Base-by-base conservation (phyloP, 2,888 invertebrate species). In the Aphidoletes aphidimyza region DNA sequence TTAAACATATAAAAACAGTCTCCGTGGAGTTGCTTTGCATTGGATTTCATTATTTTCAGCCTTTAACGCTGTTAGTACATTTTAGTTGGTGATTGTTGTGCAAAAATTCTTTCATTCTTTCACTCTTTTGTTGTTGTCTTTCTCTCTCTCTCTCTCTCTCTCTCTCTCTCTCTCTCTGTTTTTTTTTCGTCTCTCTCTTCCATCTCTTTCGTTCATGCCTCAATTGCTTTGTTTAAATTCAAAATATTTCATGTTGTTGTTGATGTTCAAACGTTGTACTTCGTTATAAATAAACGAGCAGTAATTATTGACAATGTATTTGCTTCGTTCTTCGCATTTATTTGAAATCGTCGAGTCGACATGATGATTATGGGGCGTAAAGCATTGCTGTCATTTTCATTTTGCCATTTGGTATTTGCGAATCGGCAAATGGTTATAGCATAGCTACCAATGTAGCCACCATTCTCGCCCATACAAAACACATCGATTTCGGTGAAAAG, bases 181-280 rank as follows among this genome's bases (percentile, higher is more conserved):
- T n/a, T n/a, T n/a, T n/a, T n/a, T n/a, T n/a, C n/a, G n/a, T 22
- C 54, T 22, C 22, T 47, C 19, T 2, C 47, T 54, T n/a, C n/a
- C n/a, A n/a, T n/a, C n/a, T n/a, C 54, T 22, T 22, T 54, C 54
- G 54, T 54, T 54, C 54, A 54, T 54, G 54, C 54, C 54, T 54
- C 54, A 54, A 54, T 54, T 54, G 54, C 54, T 54, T 54, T 54
- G 54, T 54, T 54, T 54, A 54, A 54, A 54, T 54, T 54, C 54
- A 54, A 54, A 54, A 22, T 54, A 54, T 54, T 54, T 54, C 54
- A 11, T 22, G 9, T 54, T 47, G 47, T 47, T 19, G 17, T 47
- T 17, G 8, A 11, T 47, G 47, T 47, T 47, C n/a, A n/a, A 47
- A 6, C 17, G 47, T 6, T 47, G 54, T 9, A 9, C 54, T 22